Evolutionary conservation across 2,797 vertebrate species (phyloP), one percentile per base, ranked within the genome.

Genomic region (Eulemur albifrons): DNA sequence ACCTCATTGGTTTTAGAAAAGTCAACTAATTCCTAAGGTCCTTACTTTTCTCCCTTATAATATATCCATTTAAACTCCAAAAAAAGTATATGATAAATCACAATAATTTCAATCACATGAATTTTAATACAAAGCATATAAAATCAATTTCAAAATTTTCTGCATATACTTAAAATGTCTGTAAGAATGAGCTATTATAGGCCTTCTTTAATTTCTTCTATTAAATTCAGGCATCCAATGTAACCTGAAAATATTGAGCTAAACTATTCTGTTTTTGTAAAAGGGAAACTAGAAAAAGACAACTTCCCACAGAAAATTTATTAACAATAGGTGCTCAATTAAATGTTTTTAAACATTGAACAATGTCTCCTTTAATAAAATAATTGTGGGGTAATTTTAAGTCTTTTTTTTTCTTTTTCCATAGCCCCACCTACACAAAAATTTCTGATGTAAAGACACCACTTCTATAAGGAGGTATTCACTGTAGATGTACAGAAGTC

Each of bases 91-190:
- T 97, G 83, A 83, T 97, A 90, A 86, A 82, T 90, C 23, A 79
- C 76, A 96, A 73, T 35, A 77, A 87, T 92, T 97, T 96, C 85
- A 96, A n/a, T 94, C 32, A 91, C 54, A 93, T 72, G 52, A 61
- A 93, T 87, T 97, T 97, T 96, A 96, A 97, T 97, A 95, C 10
- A 96, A 96, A 97, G 95, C 40, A 50, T 97, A 97, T 94, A 96
- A 96, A 97, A 96, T 90, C 70, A 97, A 92, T 83, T 95, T 80
- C 7, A 85, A 94, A 88, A 5, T 17, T 75, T 83, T 88, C 52
- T 94, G 15, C 40, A 75, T 91, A 67, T 75, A 88, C 38, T 81
- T 52, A 88, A 95, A 97, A 81, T 81, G 52, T 63, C 54, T 90
- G 1, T 81, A 88, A 20, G 70, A 95, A 91, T 87, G 81, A 83